Base-by-base conservation (phyloP, 2,113 vertebrate species). In the Misgurnus mizolepis region DNA sequence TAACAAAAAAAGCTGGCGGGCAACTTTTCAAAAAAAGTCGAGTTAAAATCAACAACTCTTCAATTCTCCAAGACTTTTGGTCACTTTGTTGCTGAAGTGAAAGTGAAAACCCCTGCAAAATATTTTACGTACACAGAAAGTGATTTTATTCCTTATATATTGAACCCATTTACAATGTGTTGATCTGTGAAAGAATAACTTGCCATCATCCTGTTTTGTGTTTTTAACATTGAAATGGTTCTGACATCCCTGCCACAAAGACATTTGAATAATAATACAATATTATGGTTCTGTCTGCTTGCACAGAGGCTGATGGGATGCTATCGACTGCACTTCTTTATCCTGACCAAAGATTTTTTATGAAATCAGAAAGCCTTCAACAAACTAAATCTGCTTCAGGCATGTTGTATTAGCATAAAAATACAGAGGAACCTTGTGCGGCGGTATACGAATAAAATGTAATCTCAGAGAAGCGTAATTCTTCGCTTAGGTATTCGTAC, bases 211-310 rank as follows among this genome's bases (percentile, higher is more conserved):
- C 34, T 41, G 9, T 66, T 66, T 47, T 47, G 12, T 27, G 10
- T 62, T 27, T 62, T 62, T 3, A 27, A 22, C 27, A 18, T n/a
- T 66, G 27, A 77, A 66, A 77, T 7, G 9, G 3, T 41, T 66
- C 15, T 41, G 62, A 66, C 40, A n/a, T 77, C 62, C 49, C 47
- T 40, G 45, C 66, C 27, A 77, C 53, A 41, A 77, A 77, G 15
- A 55, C 34, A 66, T 77, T 77, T 77, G 47, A 66, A 77, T 77
- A 66, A 77, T 77, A 62, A 77, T 40, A 77, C 74, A 39, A 41
- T 66, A 66, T 76, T 55, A 75, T 49, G 40, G 12, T 1, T 17
- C 50, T 56, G 10, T 17, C n/a, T 49, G 71, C 34, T 75, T 18
- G 49, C 72, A 64, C 5, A 4, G 58, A 49, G 43, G 4, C 41